A percentile compares a stretch with the other conserved stretches of the same genome.
These are phyloP conservation scores for Ormyrus labotus DNA, from an alignment of 2,888 invertebrate genomes.

Conservation along the genomic window DNA sequence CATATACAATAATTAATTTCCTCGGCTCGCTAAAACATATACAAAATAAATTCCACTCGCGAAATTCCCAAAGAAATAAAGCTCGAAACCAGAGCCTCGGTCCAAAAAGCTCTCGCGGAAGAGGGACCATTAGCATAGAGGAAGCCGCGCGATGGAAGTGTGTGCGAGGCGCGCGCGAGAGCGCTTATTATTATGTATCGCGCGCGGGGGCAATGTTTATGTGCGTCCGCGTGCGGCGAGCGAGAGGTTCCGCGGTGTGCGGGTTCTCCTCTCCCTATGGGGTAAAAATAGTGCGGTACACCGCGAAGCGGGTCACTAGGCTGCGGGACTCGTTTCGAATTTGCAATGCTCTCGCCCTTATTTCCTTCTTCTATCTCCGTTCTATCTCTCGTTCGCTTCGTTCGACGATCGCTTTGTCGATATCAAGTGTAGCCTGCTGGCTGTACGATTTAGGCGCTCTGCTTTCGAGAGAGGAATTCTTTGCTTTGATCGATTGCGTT, in stretches of 20 bases:
- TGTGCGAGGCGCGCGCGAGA: neutral
- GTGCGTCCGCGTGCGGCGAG: slow-evolving; percentile 48
- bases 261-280: slow-evolving; percentile 61
- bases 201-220: slow-evolving; percentile 65
- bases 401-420: too few relatives aligned
- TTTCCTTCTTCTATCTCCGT: neutral
- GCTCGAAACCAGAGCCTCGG: too few relatives aligned
- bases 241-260: slow-evolving; percentile 57
- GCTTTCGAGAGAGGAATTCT: too few relatives aligned
- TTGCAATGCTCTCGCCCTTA: slow-evolving; percentile 47
- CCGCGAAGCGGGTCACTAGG: slow-evolving; percentile 73
- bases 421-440: too few relatives aligned
- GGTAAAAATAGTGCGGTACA: slow-evolving; percentile 73
- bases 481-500: too few relatives aligned
- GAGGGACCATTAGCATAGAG: neutral
- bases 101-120: too few relatives aligned
- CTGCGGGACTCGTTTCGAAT: slow-evolving; percentile 65
- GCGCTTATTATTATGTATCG: neutral
- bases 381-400: too few relatives aligned
- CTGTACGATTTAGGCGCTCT: too few relatives aligned
- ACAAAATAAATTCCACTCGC: too few relatives aligned
- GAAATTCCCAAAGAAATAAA: too few relatives aligned
- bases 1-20: too few relatives aligned
- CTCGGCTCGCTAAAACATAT: too few relatives aligned
- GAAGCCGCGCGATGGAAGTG: slow-evolving; percentile 12